Base-by-base conservation (phyloP, 1,140 invertebrate genomes). In the Propsilocerus akamusi region DNA sequence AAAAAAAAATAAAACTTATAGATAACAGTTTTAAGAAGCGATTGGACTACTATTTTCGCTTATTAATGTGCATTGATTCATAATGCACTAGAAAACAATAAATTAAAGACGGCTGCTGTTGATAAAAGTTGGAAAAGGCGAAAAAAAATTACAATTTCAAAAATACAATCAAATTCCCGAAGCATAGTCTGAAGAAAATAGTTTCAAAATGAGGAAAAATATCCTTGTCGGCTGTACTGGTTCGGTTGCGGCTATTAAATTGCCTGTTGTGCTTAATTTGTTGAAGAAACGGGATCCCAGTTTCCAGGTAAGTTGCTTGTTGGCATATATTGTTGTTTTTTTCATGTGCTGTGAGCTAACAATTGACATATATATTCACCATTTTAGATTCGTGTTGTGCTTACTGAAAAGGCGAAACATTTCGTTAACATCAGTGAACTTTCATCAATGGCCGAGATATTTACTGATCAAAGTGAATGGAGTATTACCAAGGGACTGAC, bases 391-490 rank as follows among this genome's bases (percentile, higher is more conserved):
- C 73, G 78, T 59, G 68, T 97, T 32, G 74, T 97, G 10, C 69
- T 85, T 1, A 98, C 96, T 1, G 77, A 92, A 56, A 68, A 80
- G 60, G 77, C 93, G 0, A 77, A 81, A 54, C 86, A 97, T 67
- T 98, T 99, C 63, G 78, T 93, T 52, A 72, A 81, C 53, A 57
- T 68, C 17, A 64, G 71, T 8, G 73, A 82, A 25, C 51, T 92
- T 28, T 69, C 77, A 1, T 26, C 67, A 4, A 60, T 70, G 5
- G 71, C 77, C 30, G 68, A 74, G 56, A 63, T 95, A 17, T 77
- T 80, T 46, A 77, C 75, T 23, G 94, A 99, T 68, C 71, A 74
- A 20, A 81, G 86, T 57, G 96, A 99, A 71, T 99, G 96, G 95
- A 68, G 72, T 1, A 69, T 72, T n/a, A 99, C 95, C 94, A 78